Conservation (phyloP, 1,140 invertebrate species). For the Arctopsyche grandis region DNA sequence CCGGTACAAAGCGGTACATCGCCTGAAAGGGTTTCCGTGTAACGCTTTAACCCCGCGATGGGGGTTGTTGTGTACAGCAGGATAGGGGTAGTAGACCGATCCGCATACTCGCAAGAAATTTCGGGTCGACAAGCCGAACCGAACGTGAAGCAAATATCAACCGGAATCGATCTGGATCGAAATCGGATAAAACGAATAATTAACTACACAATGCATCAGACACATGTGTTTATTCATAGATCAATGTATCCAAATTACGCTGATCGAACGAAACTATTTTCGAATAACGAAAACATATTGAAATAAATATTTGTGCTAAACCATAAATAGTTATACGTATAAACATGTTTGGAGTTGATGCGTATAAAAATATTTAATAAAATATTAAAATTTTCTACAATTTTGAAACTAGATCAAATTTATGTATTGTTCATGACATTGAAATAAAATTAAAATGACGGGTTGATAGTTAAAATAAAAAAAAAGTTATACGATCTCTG, state of each 20-base stretch:
- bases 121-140: slow-evolving; percentile 18
- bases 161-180: neutral
- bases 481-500: neutral
- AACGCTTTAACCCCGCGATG: slow-evolving; percentile 36
- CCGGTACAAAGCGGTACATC: slow-evolving; percentile 37
- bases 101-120: slow-evolving; percentile 18
- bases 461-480: neutral
- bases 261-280: too few species aligned
- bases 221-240: too few species aligned
- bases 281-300: neutral
- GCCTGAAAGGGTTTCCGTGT: slow-evolving; percentile 41
- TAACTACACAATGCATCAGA: neutral
- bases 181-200: neutral
- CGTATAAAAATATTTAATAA: too few species aligned
- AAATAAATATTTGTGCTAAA: neutral
- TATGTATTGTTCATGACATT: too few species aligned
- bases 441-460: too few species aligned
- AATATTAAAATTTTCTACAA: too few species aligned
- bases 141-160: slow-evolving; percentile 4
- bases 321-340: too few species aligned
- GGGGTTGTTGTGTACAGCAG: slow-evolving; percentile 17
- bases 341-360: too few species aligned
- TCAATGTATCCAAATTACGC: too few species aligned
- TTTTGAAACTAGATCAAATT: too few species aligned
- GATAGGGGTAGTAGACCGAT: slow-evolving; percentile 20